phyloP scores from a whole-genome alignment of 2,888 invertebrate species.

The Hydropsyche betteni region DNA sequence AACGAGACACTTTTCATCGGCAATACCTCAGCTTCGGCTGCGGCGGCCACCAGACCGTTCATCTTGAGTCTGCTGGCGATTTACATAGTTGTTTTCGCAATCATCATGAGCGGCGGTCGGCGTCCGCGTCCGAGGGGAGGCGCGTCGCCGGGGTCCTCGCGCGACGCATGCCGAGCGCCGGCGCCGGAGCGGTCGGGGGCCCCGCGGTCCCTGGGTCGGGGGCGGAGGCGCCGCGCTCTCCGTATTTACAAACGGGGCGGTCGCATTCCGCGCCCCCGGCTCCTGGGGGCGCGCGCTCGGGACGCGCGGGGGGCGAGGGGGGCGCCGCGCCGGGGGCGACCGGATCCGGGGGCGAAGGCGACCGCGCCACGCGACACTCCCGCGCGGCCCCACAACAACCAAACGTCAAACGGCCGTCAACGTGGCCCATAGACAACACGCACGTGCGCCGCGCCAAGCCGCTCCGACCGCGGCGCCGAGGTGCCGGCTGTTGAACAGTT shows the following conservation, averaged over 20 bases:
- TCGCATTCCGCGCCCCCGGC: neutral
- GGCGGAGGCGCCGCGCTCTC: constrained; percentile 48
- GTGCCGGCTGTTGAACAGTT: too few species aligned
- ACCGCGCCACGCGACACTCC: constrained; percentile 2
- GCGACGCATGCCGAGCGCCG: neutral
- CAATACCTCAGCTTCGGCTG: constrained; percentile 51
- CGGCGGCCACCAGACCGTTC: constrained; percentile 51
- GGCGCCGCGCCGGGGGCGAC: neutral
- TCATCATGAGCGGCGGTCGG: constrained; percentile 6
- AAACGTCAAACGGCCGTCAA: constrained; percentile 52
- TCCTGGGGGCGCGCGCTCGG: neutral
- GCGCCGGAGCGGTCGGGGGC: neutral
- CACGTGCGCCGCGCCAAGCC: constrained; percentile 22
- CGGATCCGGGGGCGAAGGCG: neutral
- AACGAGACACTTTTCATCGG: too few species aligned
- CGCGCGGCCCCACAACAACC: constrained; percentile 44
- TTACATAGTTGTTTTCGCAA: neutral
- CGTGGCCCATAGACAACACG: constrained; percentile 47
- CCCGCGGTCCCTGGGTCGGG: neutral
- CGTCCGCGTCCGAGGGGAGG: constrained; percentile 3
- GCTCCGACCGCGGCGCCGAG: neutral
- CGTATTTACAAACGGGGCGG: constrained; percentile 40
- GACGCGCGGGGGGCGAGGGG: neutral
- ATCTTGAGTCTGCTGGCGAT: constrained; percentile 41
- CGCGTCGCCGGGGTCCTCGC: neutral